phyloP scores from a whole-genome alignment of 2,888 invertebrate genomes.

The Philaethria dido region DNA sequence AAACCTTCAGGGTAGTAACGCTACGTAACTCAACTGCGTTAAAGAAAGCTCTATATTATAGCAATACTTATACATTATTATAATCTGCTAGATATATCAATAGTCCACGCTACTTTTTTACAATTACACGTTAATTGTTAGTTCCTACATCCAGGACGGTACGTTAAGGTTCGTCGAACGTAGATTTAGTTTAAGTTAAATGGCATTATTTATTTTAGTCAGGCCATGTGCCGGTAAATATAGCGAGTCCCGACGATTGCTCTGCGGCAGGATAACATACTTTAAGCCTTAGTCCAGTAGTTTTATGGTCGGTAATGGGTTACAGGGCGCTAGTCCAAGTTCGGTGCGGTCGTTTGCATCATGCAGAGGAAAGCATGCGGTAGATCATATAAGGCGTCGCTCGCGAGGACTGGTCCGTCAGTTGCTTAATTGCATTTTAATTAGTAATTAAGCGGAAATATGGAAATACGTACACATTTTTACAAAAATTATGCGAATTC shows the following conservation, averaged over 20 bases:
- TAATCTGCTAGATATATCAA: background rate
- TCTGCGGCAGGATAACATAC: background rate
- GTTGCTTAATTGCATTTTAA: constrained; percentile 41
- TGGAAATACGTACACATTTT: constrained; percentile 30
- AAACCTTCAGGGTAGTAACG: too few species aligned
- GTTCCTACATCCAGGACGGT: background rate
- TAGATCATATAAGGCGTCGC: constrained; percentile 36
- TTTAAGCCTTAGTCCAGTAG: background rate
- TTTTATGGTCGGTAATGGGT: constrained; percentile 10
- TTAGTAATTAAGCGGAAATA: constrained; percentile 40
- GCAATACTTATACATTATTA: background rate
- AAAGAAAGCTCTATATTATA: too few species aligned
- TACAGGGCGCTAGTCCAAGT: background rate
- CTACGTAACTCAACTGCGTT: too few species aligned
- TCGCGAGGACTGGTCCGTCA: constrained; percentile 30
- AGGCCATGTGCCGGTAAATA: constrained; percentile 57
- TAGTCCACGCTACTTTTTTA: background rate
- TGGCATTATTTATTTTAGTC: constrained; percentile 56
- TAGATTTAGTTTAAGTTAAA: constrained; percentile 53
- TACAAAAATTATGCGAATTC: constrained; percentile 22
- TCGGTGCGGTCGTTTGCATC: constrained; percentile 22
- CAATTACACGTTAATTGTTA: background rate
- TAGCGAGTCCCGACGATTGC: constrained; percentile 46
- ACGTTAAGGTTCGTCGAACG: constrained; percentile 46
- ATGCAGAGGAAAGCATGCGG: constrained; percentile 27